A percentile compares a stretch with the other conserved stretches of the same genome.
Evolutionary conservation across 1,140 invertebrate species (phyloP).

Genomic region (Dendroctonus valens): DNA sequence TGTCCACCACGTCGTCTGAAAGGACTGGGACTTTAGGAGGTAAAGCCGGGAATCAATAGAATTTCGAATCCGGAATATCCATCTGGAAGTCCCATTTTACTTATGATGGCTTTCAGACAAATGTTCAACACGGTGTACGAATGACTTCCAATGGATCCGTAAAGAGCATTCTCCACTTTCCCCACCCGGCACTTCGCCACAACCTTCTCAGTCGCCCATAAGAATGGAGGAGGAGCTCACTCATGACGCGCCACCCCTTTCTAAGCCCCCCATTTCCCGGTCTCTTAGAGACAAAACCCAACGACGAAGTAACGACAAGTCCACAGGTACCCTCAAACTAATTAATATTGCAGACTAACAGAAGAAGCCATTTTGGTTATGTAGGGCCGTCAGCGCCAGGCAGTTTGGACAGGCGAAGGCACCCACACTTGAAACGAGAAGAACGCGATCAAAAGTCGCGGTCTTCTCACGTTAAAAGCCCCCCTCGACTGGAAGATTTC

Average conservation of each 20-base stretch:
- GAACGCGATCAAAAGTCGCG: slow-evolving; percentile 58
- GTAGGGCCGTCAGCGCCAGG: slow-evolving; percentile 45
- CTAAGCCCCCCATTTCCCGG: slow-evolving; percentile 48
- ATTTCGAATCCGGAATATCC: too few species aligned
- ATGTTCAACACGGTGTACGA: slow-evolving; percentile 56
- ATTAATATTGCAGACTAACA: too few species aligned
- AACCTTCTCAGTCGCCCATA: slow-evolving; percentile 25
- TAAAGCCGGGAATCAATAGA: slow-evolving; percentile 9
- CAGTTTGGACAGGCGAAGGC: slow-evolving; percentile 55
- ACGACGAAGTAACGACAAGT: slow-evolving; percentile 36
- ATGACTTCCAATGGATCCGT: slow-evolving; percentile 61
- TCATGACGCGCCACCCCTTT: slow-evolving; percentile 38
- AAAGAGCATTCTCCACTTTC: slow-evolving; percentile 36
- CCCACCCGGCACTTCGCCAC: slow-evolving; percentile 38
- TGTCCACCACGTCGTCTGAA: slow-evolving; percentile 43
- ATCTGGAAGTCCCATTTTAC: too few species aligned
- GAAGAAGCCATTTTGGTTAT: background rate
- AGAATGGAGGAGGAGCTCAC: slow-evolving; percentile 42
- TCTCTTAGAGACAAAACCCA: slow-evolving; percentile 41
- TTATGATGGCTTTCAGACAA: slow-evolving; percentile 8
- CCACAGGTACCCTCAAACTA: background rate
- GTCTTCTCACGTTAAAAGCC: slow-evolving; percentile 54
- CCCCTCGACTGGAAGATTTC: slow-evolving; percentile 48
- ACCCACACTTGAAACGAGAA: slow-evolving; percentile 51
- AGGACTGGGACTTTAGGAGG: slow-evolving; percentile 40